phyloP scores from a whole-genome alignment of 2,888 invertebrate species.

The Epirrita christyi region DNA sequence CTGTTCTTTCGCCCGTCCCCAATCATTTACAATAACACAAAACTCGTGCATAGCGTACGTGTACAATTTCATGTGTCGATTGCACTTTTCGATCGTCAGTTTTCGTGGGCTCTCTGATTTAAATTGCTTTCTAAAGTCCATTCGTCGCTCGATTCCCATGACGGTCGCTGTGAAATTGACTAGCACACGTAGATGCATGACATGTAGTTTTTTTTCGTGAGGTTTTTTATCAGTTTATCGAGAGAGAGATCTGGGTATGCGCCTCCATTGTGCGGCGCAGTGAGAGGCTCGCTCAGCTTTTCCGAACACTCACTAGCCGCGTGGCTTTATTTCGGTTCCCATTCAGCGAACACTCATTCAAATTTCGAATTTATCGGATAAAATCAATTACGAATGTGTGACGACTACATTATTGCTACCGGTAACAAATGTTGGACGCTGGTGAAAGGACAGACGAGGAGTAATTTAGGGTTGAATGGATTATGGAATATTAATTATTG shows the following conservation, averaged over 20 bases:
- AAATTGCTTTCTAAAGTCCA: slow-evolving; percentile 82
- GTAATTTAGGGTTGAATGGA: slow-evolving; percentile 68
- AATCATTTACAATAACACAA: slow-evolving; percentile 32
- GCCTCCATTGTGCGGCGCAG: slow-evolving; percentile 74
- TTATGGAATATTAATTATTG: slow-evolving; percentile 79
- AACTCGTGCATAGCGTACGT: slow-evolving; percentile 57
- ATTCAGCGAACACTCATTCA: slow-evolving; percentile 76
- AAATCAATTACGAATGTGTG: slow-evolving; percentile 77
- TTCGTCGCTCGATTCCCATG: slow-evolving; percentile 82
- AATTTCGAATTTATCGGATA: slow-evolving; percentile 77
- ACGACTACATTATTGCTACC: slow-evolving; percentile 74
- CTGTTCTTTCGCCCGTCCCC: slow-evolving; percentile 23
- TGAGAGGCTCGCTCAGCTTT: slow-evolving; percentile 60
- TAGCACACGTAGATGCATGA: slow-evolving; percentile 84
- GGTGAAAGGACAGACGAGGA: slow-evolving; percentile 59
- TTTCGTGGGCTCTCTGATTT: slow-evolving; percentile 73
- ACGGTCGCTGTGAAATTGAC: slow-evolving; percentile 81
- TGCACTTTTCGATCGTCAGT: slow-evolving; percentile 66
- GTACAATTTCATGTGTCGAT: slow-evolving; percentile 70
- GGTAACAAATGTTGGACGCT: slow-evolving; percentile 49
- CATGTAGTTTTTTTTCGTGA: slow-evolving; percentile 81
- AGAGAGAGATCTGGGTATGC: slow-evolving; percentile 77
- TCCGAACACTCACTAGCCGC: slow-evolving; percentile 68
- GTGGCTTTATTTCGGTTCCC: slow-evolving; percentile 76
- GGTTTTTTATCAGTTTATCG: slow-evolving; percentile 71